A percentile compares a stretch with the other conserved stretches of the same genome.
These are phyloP conservation scores for Uria aalge DNA, from an alignment of 2,113 vertebrate genomes.

Conservation along the genomic window DNA sequence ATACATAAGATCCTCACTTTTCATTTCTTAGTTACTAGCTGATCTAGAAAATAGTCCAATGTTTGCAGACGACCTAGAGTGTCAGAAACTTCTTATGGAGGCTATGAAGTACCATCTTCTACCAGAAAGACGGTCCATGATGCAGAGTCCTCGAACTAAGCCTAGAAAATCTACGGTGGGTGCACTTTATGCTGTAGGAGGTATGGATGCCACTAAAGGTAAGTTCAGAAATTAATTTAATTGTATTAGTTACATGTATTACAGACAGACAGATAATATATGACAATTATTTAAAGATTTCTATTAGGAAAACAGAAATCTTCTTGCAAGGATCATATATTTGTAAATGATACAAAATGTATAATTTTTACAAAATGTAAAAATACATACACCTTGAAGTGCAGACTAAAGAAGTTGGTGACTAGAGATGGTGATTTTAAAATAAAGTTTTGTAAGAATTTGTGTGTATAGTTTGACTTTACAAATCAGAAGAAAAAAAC, in stretches of 20 bases:
- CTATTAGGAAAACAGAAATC: background rate
- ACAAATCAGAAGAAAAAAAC: background rate
- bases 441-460: background rate
- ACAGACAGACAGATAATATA: rapidly evolving
- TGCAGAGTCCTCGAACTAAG: slow-evolving; percentile 95
- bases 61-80: slow-evolving; percentile 92
- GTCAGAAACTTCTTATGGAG: slow-evolving; percentile 97
- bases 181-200: slow-evolving; percentile 92
- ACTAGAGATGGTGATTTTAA: background rate
- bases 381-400: background rate
- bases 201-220: slow-evolving; percentile 96
- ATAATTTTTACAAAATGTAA: too few relatives aligned
- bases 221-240: background rate
- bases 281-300: background rate
- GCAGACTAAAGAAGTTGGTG: background rate
- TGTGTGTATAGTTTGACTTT: background rate
- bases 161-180: slow-evolving; percentile 98
- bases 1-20: background rate
- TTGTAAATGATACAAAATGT: background rate
- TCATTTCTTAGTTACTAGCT: slow-evolving; percentile 83
- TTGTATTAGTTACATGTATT: background rate
- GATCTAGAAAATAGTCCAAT: slow-evolving; percentile 95
- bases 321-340: background rate
- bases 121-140: slow-evolving; percentile 90
- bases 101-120: slow-evolving; percentile 98